phyloP scores from a whole-genome alignment of 2,888 invertebrate species.

The Acleris sparsana region DNA sequence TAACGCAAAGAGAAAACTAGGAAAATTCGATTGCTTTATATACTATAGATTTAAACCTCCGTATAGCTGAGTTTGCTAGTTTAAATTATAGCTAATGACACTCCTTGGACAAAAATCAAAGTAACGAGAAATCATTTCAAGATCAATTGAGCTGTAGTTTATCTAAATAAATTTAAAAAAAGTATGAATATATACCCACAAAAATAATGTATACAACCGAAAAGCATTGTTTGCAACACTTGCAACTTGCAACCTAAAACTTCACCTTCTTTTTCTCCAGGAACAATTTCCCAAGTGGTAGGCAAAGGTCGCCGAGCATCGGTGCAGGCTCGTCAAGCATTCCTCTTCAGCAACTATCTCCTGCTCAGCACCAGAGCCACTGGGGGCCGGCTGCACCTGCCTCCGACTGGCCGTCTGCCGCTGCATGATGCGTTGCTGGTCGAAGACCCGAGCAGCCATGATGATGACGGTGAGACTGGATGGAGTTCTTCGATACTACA shows the following conservation, averaged over 20 bases:
- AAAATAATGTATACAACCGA: background rate
- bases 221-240: too few species aligned
- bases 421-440: conserved; percentile 92
- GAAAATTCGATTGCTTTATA: too few species aligned
- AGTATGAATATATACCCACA: too few species aligned
- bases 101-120: too few species aligned
- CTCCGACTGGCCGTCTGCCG: conserved; percentile 92
- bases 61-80: too few species aligned
- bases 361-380: conserved; percentile 92
- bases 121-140: too few species aligned
- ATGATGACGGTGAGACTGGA: conserved; percentile 85
- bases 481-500: too few species aligned
- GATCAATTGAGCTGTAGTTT: too few species aligned
- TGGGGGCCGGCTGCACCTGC: conserved; percentile 93
- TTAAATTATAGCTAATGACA: too few species aligned
- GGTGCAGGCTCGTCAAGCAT: conserved; percentile 88
- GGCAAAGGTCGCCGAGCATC: conserved; percentile 77
- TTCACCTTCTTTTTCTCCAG: conserved; percentile 62
- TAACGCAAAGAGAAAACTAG: too few species aligned
- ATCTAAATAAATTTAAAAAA: too few species aligned
- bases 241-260: background rate
- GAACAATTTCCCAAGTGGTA: conserved; percentile 89
- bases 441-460: conserved; percentile 90
- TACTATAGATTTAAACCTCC: too few species aligned
- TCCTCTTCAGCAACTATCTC: conserved; percentile 95